phyloP scores from a whole-genome alignment of 2,888 invertebrate genomes.

The Cynaeus angustus region DNA sequence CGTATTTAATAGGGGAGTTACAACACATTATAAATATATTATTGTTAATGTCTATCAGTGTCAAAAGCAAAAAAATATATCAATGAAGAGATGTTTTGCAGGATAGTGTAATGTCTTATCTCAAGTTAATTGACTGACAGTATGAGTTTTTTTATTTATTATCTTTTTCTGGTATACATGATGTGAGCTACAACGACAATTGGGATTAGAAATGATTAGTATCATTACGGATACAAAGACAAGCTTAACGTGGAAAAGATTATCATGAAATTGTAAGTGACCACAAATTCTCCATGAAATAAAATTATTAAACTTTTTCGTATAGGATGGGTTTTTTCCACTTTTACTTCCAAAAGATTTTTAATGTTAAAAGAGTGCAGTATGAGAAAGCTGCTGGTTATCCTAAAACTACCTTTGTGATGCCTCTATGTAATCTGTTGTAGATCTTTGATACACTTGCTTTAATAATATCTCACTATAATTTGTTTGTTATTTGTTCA shows the following conservation, averaged over 20 bases:
- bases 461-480: too few species aligned
- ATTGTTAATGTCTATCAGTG: too few species aligned
- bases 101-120: too few species aligned
- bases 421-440: constrained; percentile 84
- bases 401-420: constrained; percentile 85
- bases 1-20: too few species aligned
- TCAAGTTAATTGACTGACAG: too few species aligned
- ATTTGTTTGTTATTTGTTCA: too few species aligned
- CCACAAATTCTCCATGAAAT: neutral
- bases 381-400: constrained; percentile 81
- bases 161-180: too few species aligned
- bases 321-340: constrained; percentile 78
- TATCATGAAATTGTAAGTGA: constrained; percentile 75
- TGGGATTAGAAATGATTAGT: constrained; percentile 92
- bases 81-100: too few species aligned
- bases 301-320: constrained; percentile 38
- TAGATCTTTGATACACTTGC: constrained; percentile 78
- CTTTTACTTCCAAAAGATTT: constrained; percentile 77
- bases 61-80: too few species aligned
- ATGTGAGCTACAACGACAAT: constrained; percentile 95
- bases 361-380: constrained; percentile 81
- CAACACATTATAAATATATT: too few species aligned
- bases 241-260: constrained; percentile 71
- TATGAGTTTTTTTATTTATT: too few species aligned
- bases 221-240: constrained; percentile 83